Percentiles rank a stretch among this genome's conserved stretches.
Evolutionary conservation across 2,888 invertebrate genomes (phyloP).

Genomic region (Diaprepes abbreviatus): DNA sequence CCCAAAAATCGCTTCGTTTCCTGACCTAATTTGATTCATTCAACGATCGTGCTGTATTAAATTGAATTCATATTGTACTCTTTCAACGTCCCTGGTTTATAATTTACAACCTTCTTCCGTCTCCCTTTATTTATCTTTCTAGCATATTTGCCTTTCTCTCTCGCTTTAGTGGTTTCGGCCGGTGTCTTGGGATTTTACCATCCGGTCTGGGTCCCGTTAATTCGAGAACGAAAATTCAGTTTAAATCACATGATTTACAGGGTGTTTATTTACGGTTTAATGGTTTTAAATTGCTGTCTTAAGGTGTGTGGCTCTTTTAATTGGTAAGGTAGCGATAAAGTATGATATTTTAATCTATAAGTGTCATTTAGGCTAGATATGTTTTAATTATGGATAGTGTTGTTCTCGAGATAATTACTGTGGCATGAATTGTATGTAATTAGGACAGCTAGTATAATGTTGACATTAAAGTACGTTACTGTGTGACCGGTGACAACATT

Average conservation of each 20-base stretch:
- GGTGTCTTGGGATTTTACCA: constrained; percentile 37
- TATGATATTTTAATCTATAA: too few species aligned
- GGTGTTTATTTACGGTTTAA: constrained; percentile 32
- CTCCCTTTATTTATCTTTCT: constrained; percentile 37
- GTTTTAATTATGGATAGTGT: too few species aligned
- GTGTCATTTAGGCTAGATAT: too few species aligned
- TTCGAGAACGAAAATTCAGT: constrained; percentile 34
- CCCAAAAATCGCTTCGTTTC: too few species aligned
- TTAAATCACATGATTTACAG: constrained; percentile 34
- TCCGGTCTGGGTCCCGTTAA: constrained; percentile 41
- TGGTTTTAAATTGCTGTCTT: constrained; percentile 9
- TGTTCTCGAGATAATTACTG: too few species aligned
- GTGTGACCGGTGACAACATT: too few species aligned
- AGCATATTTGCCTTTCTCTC: constrained; percentile 40
- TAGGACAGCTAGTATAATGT: too few species aligned
- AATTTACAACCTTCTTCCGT: constrained; percentile 20
- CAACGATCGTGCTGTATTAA: too few species aligned
- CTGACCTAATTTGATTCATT: too few species aligned
- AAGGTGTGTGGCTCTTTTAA: not conserved
- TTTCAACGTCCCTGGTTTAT: constrained; percentile 5
- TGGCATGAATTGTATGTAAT: too few species aligned
- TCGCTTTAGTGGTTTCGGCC: constrained; percentile 33
- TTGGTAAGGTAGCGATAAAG: not conserved
- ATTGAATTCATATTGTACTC: too few species aligned
- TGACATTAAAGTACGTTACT: too few species aligned